Base-by-base conservation (phyloP, 2,113 vertebrate species). In the Balaeniceps rex region DNA sequence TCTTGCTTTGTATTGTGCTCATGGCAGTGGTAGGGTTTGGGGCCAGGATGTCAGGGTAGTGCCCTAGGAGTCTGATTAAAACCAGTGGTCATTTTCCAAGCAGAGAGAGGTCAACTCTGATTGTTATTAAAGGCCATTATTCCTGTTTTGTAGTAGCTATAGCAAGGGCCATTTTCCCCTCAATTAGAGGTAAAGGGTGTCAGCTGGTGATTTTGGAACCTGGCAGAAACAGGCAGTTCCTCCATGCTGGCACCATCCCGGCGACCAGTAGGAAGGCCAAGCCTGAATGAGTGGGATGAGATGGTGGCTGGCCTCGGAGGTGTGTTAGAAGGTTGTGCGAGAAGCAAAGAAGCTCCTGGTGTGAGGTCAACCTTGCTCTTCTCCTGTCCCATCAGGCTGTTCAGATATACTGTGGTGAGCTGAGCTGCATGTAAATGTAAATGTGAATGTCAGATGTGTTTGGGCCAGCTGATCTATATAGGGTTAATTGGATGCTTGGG, bases 21-120 rank as follows among this genome's bases (percentile, higher is more conserved):
- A 1, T 69, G 72, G 19, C 70, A 85, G 46, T 0, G 1, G 21
- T 14, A 60, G 29, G 7, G 3, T 24, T 46, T 63, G 57, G 66
- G 47, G 28, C 47, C 12, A 36, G 66, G 24, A n/a, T 69, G 46
- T 49, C 31, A 25, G 22, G 28, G 66, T 21, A 47, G 78, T 80
- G 82, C 71, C 90, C 54, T 54, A 44, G 58, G 63, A 80, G 36
- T 42, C 75, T 93, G 85, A 83, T 91, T 95, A 96, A 95, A 89
- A 85, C 42, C 88, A 61, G 7, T 19, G 31, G 10, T 6, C 33
- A 24, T 90, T 96, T 94, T 88, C 40, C 46, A 74, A 47, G 64
- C 22, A 74, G 21, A 51, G 66, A 42, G 63, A 83, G 23, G 34
- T 71, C 38, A 77, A 38, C 36, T 54, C 61, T 58, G 57, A 36